Base-by-base conservation (phyloP, 2,888 invertebrate species). In the Diarsia dahlii region DNA sequence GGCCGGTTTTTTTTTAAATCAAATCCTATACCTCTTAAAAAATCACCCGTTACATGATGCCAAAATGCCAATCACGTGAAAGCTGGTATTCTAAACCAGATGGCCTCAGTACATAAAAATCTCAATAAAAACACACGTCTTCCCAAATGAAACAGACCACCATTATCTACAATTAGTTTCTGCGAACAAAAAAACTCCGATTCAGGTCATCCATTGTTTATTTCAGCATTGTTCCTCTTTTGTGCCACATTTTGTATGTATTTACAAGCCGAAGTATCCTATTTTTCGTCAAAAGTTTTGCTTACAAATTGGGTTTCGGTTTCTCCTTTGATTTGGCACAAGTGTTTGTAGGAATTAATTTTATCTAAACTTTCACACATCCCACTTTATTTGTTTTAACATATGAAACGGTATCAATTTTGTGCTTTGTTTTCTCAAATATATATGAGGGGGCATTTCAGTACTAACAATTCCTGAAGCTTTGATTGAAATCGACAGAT, bases 191-290 rank as follows among this genome's bases (percentile, higher is more conserved):
- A 92, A 93, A 93, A 91, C 86, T 88, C 84, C 76, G 88, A 91
- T 90, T 87, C 89, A 91, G 92, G 91, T 88, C 90, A 87, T 74
- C 90, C 88, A 91, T 95, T 94, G 95, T 94, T 90, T 91, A 89
- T 88, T 73, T 73, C 78, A 81, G 87, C 78, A 90, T 92, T 93
- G 93, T 92, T 85, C 52, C 15, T 56, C 75, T 71, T 76, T 79
- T 85, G 79, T 85, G 71, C 67, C 71, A 20, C 28, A 45, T 60
- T 81, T 66, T 71, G 65, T 77, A 64, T 81, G 78, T 84, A 76
- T 76, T 72, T 83, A 75, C 78, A 84, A 66, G 71, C 66, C 50
- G 74, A 87, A 80, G 82, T 82, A 73, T 77, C 69, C 28, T 74
- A 71, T 66, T 69, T 46, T 56, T 60, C 52, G 76, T 80, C 79